Conservation (phyloP, 1,140 invertebrate species). For the Ips nitidus region DNA sequence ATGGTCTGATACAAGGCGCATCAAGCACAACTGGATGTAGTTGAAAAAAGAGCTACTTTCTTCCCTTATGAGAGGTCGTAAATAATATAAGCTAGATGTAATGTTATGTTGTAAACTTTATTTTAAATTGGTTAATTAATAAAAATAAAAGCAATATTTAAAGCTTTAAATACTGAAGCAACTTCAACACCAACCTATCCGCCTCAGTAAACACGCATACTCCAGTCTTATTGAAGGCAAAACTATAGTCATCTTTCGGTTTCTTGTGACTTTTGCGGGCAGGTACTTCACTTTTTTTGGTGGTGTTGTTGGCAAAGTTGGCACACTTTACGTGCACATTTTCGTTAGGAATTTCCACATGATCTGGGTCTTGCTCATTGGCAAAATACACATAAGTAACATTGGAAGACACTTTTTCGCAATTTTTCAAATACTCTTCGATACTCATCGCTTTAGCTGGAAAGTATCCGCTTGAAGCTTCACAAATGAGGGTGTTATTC, state of each 20-base stretch:
- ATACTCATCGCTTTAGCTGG: slow-evolving; percentile 19
- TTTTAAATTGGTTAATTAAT: no score
- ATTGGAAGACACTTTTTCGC: slow-evolving; percentile 21
- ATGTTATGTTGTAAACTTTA: no score
- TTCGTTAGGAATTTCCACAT: slow-evolving; percentile 31
- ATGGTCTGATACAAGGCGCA: no score
- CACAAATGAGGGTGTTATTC: slow-evolving; percentile 23
- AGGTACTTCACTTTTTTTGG: slow-evolving; percentile 7
- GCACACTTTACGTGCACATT: slow-evolving; percentile 27
- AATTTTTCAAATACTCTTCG: slow-evolving; percentile 30
- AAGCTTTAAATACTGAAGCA: slow-evolving; percentile 26
- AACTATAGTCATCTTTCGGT: slow-evolving; percentile 12
- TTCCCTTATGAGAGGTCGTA: no score
- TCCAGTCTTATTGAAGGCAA: slow-evolving; percentile 26
- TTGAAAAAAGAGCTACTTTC: no score
- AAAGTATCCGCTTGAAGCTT: slow-evolving; percentile 20
- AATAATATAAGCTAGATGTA: no score
- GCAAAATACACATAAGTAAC: slow-evolving; percentile 28
- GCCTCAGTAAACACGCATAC: slow-evolving; percentile 34
- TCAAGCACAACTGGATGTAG: no score
- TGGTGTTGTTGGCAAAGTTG: slow-evolving; percentile 3
- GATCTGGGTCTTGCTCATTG: slow-evolving; percentile 25
- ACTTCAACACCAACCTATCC: slow-evolving; percentile 24
- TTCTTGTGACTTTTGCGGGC: neutral
- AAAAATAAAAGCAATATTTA: neutral